A percentile compares a stretch with the other conserved stretches of the same genome.
Evolutionary conservation across 2,113 vertebrate genomes (phyloP).

Genomic region (Callionymus lyra): DNA sequence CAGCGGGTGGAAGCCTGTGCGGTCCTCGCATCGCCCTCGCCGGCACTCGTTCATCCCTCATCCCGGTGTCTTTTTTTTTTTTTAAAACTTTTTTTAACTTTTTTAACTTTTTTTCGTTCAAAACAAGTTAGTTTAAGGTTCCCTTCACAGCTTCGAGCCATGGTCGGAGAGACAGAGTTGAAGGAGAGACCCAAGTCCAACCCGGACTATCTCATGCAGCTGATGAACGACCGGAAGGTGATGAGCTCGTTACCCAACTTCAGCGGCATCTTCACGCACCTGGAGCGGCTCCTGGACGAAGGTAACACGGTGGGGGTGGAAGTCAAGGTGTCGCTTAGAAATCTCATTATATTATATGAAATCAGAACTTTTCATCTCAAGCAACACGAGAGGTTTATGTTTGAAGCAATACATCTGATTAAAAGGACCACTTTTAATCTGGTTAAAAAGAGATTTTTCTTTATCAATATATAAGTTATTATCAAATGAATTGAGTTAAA

Average conservation of each 20-base stretch:
- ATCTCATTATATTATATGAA: conserved; percentile 10
- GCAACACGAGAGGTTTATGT: not conserved
- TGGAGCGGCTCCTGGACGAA: conserved; percentile 93
- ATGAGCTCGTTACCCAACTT: conserved; percentile 98
- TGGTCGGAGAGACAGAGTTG: conserved; percentile 96
- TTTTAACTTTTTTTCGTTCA: conserved; percentile 3
- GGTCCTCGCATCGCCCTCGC: conserved; percentile 19
- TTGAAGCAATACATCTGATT: too few species aligned
- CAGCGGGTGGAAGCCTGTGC: conserved; percentile 29
- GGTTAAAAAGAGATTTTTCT: too few species aligned
- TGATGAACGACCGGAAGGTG: conserved; percentile 97
- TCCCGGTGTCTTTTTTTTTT: conserved; percentile 1
- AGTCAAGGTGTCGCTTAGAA: not conserved
- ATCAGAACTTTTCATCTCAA: conserved; percentile 5
- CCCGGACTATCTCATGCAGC: conserved; percentile 96
- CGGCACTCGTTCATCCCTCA: too few species aligned
- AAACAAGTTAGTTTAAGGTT: not conserved
- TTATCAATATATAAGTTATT: too few species aligned
- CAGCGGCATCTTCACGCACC: conserved; percentile 97
- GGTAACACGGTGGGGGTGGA: conserved; percentile 57
- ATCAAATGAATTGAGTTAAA: too few species aligned
- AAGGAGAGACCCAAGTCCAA: conserved; percentile 96
- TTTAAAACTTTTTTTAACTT: conserved; percentile 1
- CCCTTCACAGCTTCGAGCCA: conserved; percentile 47
- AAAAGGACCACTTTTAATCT: too few species aligned